Evolutionary conservation across 2,797 vertebrate species (phyloP).

Genomic region (Apodemus agrarius): DNA sequence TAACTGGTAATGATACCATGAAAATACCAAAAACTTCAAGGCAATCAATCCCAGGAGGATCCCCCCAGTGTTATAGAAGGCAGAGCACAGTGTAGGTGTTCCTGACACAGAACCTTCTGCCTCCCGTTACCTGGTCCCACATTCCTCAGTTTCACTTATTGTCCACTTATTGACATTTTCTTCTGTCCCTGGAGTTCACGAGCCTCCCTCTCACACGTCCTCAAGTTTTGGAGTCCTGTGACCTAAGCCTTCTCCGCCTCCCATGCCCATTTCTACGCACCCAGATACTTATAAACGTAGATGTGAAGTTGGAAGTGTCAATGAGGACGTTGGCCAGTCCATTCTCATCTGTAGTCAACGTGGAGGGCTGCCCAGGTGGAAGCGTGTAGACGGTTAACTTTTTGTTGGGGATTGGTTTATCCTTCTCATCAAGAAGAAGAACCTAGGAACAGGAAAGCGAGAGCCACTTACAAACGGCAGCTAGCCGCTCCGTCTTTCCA

Average conservation of each 20-base stretch:
- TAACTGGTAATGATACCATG: background rate
- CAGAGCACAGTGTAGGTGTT: background rate
- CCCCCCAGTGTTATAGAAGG: background rate
- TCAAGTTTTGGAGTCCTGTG: background rate
- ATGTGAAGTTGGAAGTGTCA: conserved; percentile 71
- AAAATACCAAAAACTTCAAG: background rate
- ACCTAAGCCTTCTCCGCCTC: background rate
- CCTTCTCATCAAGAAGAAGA: conserved; percentile 81
- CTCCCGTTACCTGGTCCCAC: background rate
- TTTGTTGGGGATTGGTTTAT: conserved; percentile 81
- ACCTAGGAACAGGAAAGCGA: conserved; percentile 72
- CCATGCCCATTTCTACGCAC: conserved; percentile 74
- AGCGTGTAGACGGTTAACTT: conserved; percentile 13
- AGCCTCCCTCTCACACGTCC: background rate
- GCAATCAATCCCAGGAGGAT: background rate
- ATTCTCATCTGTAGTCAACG: conserved; percentile 78
- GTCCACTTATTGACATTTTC: background rate
- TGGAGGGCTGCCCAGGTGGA: background rate
- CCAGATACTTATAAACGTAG: background rate
- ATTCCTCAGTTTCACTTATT: background rate
- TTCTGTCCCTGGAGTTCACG: background rate
- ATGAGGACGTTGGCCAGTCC: conserved; percentile 78
- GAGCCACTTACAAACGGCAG: background rate
- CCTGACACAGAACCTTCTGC: background rate
- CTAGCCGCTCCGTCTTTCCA: background rate